A percentile compares a stretch with the other conserved stretches of the same genome.
Evolutionary conservation across 1,140 invertebrate genomes (phyloP).

Genomic region (Pentalonia nigronervosa): DNA sequence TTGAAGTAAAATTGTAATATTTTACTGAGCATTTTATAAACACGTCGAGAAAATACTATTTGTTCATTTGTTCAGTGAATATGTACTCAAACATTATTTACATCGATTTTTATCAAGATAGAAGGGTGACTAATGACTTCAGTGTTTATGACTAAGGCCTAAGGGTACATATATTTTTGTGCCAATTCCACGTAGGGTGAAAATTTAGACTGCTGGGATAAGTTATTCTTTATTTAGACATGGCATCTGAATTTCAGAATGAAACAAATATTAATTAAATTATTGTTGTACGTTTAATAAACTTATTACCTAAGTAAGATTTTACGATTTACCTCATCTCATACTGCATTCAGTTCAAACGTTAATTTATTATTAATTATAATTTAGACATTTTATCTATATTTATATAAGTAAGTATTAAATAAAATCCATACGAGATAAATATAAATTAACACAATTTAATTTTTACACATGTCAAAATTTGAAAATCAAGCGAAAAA

Average conservation of each 20-base stretch:
- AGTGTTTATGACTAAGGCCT: slow-evolving; percentile 36
- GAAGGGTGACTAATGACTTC: slow-evolving; percentile 27
- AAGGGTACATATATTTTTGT: slow-evolving; percentile 35
- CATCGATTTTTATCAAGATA: slow-evolving; percentile 39
- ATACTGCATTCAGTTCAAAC: background rate
- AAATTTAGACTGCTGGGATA: background rate
- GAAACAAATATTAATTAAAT: slow-evolving; percentile 2
- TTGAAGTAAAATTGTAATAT: background rate
- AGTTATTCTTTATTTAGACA: slow-evolving; percentile 23
- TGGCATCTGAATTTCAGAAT: background rate
- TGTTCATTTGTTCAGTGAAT: background rate
- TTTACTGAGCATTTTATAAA: slow-evolving; percentile 9
- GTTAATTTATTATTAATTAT: background rate
- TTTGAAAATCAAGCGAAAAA: background rate
- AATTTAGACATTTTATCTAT: too few species aligned
- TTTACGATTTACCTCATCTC: background rate
- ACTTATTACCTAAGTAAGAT: background rate
- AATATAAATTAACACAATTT: background rate
- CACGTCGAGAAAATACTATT: background rate
- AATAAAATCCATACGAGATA: too few species aligned
- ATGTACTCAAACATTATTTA: slow-evolving; percentile 20
- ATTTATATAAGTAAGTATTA: too few species aligned
- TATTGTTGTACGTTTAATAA: background rate
- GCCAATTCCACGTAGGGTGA: slow-evolving; percentile 15
- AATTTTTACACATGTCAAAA: background rate